These are phyloP conservation scores for Cryptoprocta ferox DNA, from an alignment of 2,797 vertebrate genomes.

Conservation along the genomic window DNA sequence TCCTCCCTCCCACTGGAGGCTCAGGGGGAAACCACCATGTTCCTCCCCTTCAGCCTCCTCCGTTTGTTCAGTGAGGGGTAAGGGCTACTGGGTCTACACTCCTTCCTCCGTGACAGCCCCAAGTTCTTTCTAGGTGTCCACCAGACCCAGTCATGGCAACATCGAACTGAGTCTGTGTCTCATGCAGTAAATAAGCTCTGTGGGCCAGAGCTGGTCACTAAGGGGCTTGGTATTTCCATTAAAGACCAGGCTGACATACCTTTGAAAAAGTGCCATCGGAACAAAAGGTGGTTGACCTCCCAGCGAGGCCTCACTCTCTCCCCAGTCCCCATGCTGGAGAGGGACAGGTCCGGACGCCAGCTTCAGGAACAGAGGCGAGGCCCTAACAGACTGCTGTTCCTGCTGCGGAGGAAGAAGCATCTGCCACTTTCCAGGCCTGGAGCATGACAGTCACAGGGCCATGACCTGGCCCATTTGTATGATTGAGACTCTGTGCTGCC, in stretches of 20 bases:
- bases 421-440: not conserved
- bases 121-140: not conserved
- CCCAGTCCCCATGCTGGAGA: not conserved
- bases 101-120: rapidly evolving
- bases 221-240: not conserved
- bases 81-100: not conserved
- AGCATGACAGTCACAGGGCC: not conserved
- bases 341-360: not conserved
- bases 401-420: not conserved
- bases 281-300: not conserved
- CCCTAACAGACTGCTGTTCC: not conserved
- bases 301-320: not conserved
- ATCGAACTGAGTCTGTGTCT: not conserved
- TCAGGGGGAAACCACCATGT: not conserved
- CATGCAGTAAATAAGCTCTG: too few species aligned
- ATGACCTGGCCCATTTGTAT: not conserved
- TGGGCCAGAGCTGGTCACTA: not conserved
- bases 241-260: not conserved
- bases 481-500: constrained; percentile 65
- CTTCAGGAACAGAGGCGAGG: not conserved
- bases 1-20: not conserved
- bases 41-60: too few species aligned
- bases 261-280: not conserved
- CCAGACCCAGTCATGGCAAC: not conserved
- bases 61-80: too few species aligned